Evolutionary conservation across 2,888 invertebrate genomes (phyloP), one percentile per base, ranked within the genome.

Genomic region (Lasioglossum marginatum): DNA sequence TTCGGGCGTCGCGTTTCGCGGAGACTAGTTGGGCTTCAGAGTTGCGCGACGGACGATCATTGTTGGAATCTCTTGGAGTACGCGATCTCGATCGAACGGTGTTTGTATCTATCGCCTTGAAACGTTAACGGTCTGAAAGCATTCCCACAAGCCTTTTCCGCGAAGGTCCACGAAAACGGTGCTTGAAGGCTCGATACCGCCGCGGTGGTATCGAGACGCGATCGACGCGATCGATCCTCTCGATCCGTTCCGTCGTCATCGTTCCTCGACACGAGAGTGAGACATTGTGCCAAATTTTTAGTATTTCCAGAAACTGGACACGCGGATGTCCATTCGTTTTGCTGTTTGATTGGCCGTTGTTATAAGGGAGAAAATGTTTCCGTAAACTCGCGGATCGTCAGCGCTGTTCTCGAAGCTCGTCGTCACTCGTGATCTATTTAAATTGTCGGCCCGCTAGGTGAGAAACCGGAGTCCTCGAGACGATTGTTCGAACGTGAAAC

Each of bases 121-220:
- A 81, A 81, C 86, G 77, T 80, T 84, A 80, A 83, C 86, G 66
- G 78, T 74, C 37, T 70, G 85, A 86, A 87, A 87, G 88, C 89
- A 90, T 89, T 91, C 89, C 86, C 82, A 86, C 78, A 3, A 8
- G 70, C 34, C 37, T 10, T 37, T 70, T 60, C 40, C 71, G 6
- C 76, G 48, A 57, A 45, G 34, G n/a, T 66, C 27, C 48, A 16
- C 40, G 81, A 43, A 57, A 52, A 37, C 57, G 34, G 52, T 31
- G 60, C 68, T 73, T 14, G 45, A 77, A 37, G 70, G n/a, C 43
- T 57, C 57, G n/a, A n/a, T 57, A 57, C 12, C n/a, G n/a, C 3
- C 43, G 43, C 12, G 12, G 43, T 43, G 70, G 40, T 70, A 40
- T 31, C 60, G 60, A 45, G 34, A 73, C 57, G 37, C 27, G 66